A percentile compares a stretch with the other conserved stretches of the same genome.
Conservation (phyloP, 2,888 invertebrate genomes). For the Scaptomyza flava region DNA sequence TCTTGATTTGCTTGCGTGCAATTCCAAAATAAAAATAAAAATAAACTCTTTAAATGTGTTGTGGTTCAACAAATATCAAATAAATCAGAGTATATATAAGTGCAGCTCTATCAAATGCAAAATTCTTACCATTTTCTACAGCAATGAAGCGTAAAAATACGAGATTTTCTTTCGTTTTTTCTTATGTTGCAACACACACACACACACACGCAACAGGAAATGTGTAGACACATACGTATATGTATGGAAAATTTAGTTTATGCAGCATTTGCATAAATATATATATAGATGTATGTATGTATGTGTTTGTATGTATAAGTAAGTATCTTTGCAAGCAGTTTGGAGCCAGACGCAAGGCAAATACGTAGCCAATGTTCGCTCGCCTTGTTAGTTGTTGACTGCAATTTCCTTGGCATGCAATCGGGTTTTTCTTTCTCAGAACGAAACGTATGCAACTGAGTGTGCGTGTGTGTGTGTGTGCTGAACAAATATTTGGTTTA, state of each 20-base stretch:
- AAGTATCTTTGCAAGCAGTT: constrained; percentile 51
- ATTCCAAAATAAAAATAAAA: neutral
- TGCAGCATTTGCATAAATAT: constrained; percentile 16
- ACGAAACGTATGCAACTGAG: neutral
- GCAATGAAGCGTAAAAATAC: constrained; percentile 78
- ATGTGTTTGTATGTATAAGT: constrained; percentile 16
- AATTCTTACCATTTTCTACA: constrained; percentile 64
- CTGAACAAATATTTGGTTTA: constrained; percentile 76
- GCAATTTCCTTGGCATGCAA: constrained; percentile 75
- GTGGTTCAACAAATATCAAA: neutral
- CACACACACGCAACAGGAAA: constrained; percentile 46
- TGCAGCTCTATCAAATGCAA: constrained; percentile 8
- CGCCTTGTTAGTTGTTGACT: constrained; percentile 78
- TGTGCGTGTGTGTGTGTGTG: constrained; percentile 41
- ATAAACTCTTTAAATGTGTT: neutral
- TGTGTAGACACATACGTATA: constrained; percentile 8
- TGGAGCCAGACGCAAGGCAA: constrained; percentile 64
- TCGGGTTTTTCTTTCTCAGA: constrained; percentile 51
- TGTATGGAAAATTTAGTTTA: constrained; percentile 14
- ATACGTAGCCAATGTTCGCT: constrained; percentile 57
- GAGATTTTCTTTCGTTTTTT: constrained; percentile 36
- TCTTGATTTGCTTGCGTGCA: neutral
- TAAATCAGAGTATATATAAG: constrained; percentile 31
- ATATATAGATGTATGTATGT: constrained; percentile 15
- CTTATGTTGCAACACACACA: constrained; percentile 29